A percentile compares a stretch with the other conserved stretches of the same genome.
These are phyloP conservation scores for Silurus meridionalis DNA, from an alignment of 2,113 vertebrate genomes.

Conservation along the genomic window DNA sequence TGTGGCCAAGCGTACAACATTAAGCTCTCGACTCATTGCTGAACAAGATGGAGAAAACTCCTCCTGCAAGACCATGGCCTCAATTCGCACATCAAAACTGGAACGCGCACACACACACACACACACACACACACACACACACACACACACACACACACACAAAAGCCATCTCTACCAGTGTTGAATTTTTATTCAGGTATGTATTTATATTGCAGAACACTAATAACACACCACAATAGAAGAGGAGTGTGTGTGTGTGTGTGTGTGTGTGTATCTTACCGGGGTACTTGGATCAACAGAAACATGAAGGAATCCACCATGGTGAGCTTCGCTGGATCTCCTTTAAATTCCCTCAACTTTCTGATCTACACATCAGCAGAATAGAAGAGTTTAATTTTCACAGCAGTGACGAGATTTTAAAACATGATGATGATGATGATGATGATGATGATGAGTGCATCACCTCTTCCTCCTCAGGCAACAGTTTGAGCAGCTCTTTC, in stretches of 20 bases:
- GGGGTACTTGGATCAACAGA: constrained; percentile 89
- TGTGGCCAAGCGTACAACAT: constrained; percentile 81
- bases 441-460: constrained; percentile 6
- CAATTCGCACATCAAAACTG: constrained; percentile 90
- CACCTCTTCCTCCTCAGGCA: constrained; percentile 94
- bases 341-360: constrained; percentile 86
- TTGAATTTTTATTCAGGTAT: neutral
- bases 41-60: constrained; percentile 86
- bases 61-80: constrained; percentile 92
- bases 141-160: neutral
- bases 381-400: neutral
- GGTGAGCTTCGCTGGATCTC: constrained; percentile 87
- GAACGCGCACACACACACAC: constrained; percentile 14
- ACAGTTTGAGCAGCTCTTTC: constrained; percentile 89
- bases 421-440: neutral
- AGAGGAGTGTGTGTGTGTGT: neutral
- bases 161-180: neutral
- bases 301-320: constrained; percentile 94
- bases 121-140: constrained; percentile 12
- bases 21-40: constrained; percentile 83
- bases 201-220: neutral
- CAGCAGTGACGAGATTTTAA: neutral
- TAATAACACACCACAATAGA: neutral
- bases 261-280: constrained; percentile 73
- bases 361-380: constrained; percentile 74